phyloP scores from a whole-genome alignment of 2,888 invertebrate genomes.

The Acanthosepion esculentum region DNA sequence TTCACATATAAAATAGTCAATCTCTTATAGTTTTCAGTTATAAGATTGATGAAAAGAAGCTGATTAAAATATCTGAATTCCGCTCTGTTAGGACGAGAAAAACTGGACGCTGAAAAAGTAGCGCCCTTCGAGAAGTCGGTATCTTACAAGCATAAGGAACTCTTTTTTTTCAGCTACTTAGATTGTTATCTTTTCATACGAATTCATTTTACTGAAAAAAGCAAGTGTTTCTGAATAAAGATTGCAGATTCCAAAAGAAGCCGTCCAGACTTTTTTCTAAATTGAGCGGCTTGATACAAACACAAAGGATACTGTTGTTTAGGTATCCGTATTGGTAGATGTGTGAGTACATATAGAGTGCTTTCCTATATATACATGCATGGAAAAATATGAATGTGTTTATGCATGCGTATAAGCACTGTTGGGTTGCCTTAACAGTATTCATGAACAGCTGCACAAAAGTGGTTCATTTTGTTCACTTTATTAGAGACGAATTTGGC shows the following conservation, averaged over 20 bases:
- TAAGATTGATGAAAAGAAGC: neutral
- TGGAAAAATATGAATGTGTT: constrained; percentile 13
- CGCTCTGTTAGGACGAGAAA: neutral
- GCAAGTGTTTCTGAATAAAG: constrained; percentile 33
- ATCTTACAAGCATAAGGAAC: neutral
- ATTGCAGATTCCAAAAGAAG: neutral
- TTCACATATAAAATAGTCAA: neutral
- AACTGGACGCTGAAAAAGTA: neutral
- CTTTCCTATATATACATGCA: neutral
- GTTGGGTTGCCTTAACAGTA: neutral
- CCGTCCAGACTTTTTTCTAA: neutral
- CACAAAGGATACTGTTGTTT: neutral
- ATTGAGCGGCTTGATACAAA: neutral
- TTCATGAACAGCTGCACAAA: neutral
- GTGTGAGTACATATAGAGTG: neutral
- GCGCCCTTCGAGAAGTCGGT: neutral
- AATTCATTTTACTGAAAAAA: neutral
- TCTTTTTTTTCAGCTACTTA: neutral
- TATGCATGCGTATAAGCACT: neutral
- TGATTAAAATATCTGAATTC: neutral
- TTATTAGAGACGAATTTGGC: neutral
- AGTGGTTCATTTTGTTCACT: neutral
- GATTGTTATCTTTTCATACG: neutral
- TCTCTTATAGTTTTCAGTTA: neutral
- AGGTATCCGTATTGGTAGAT: neutral